Base-by-base conservation (phyloP, 1,140 invertebrate genomes). In the Dolichoris vasculosae region DNA sequence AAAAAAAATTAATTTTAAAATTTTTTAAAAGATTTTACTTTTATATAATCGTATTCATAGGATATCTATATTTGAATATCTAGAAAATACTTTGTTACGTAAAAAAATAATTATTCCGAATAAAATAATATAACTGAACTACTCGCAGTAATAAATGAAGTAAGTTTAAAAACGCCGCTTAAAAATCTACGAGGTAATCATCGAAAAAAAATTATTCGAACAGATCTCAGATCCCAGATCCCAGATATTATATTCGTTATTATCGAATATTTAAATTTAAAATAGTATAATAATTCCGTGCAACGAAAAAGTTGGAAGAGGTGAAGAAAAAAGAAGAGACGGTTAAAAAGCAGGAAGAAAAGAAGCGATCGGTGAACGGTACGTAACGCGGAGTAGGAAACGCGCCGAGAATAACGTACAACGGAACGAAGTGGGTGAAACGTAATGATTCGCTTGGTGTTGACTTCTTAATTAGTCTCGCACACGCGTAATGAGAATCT, bases 401-500 rank as follows among this genome's bases (percentile, higher is more conserved):
- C 26, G 46, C 26, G 20, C n/a, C 13, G n/a, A 63, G 73, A 59
- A 30, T 69, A 69, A 35, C n/a, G 11, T 48, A 46, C 17, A 46
- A 1, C 2, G 13, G 38, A 20, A 9, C 7, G 51, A 73, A 79
- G 64, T 71, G 46, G 64, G 48, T 80, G 83, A 79, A 84, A 43
- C 40, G 63, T 80, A 46, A 80, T 63, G 48, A 26, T n/a, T 80
- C 73, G 64, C 77, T 64, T 7, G 64, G 64, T n/a, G 83, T 63
- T 46, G 83, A 85, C 77, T 80, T 73, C 48, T 73, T 85, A 85
- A 85, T 85, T 85, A 69, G 77, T 20, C 67, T 63, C 51, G 51
- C 77, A 4, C 67, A 23, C 77, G 78, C 77, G 51, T 85, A 85
- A 85, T 85, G 75, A 48, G 13, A 63, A 38, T 64, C 55, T 82